These are phyloP conservation scores for Galerucella nymphaeae DNA, from an alignment of 2,888 invertebrate genomes.

Conservation along the genomic window DNA sequence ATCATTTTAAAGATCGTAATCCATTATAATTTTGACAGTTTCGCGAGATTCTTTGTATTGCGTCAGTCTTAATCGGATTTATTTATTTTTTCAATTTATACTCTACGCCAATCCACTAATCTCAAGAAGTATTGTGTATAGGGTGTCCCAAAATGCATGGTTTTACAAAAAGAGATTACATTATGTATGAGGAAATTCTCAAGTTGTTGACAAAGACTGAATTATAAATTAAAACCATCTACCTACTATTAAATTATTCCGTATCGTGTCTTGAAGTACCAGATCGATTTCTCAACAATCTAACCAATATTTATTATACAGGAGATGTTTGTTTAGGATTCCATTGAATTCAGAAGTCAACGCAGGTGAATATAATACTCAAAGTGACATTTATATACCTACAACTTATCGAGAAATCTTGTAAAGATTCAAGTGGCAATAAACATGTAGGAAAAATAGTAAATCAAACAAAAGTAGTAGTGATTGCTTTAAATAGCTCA, in stretches of 20 bases:
- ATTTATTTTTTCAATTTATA: neutral
- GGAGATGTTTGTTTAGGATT: constrained; percentile 8
- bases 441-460: constrained; percentile 25
- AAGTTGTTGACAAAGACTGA: neutral
- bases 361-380: constrained; percentile 8
- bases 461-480: constrained; percentile 21
- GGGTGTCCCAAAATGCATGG: neutral
- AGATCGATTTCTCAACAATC: neutral
- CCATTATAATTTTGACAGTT: constrained; percentile 15
- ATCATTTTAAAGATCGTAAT: constrained; percentile 12
- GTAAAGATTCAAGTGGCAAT: constrained; percentile 18
- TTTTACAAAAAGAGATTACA: no score
- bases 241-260: neutral
- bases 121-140: neutral
- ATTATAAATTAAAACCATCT: neutral
- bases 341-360: constrained; percentile 16
- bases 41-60: constrained; percentile 2
- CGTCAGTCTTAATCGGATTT: neutral
- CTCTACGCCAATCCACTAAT: neutral
- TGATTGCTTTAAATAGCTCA: constrained; percentile 13
- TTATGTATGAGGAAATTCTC: no score
- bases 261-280: neutral
- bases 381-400: neutral
- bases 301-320: constrained; percentile 11
- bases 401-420: constrained; percentile 27